Evolutionary conservation across 2,888 invertebrate species (phyloP).

Genomic region (Priapulus caudatus): DNA sequence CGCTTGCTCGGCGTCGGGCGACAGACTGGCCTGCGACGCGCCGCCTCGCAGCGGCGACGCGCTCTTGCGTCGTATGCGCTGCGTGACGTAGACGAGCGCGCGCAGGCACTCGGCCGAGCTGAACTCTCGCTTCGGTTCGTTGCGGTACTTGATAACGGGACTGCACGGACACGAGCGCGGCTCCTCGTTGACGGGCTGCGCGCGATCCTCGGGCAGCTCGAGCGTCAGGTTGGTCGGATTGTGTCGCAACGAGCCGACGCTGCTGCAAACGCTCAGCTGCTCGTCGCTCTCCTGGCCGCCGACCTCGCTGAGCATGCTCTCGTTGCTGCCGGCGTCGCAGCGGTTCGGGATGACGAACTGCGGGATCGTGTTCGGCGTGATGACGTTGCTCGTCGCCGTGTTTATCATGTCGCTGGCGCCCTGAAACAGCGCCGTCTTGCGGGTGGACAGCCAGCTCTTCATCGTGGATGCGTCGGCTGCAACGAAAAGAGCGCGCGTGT

Average conservation of each 20-base stretch:
- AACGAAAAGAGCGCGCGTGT: too few relatives aligned
- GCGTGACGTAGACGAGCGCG: not conserved
- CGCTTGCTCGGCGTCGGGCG: not conserved
- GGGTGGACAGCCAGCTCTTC: not conserved
- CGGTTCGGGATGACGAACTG: not conserved
- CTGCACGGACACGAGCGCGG: not conserved
- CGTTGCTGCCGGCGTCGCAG: not conserved
- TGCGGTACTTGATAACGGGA: not conserved
- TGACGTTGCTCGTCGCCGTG: not conserved
- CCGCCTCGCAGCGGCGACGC: not conserved
- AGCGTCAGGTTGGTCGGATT: not conserved
- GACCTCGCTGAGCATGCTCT: not conserved
- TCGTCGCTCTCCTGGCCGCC: too few relatives aligned
- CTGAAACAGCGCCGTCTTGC: not conserved
- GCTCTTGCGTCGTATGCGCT: not conserved
- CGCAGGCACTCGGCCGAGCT: not conserved
- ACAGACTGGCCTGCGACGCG: not conserved
- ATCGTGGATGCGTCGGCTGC: too few relatives aligned
- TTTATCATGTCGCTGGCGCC: not conserved
- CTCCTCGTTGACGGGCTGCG: not conserved
- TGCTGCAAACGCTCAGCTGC: not conserved
- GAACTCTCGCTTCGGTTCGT: too few relatives aligned
- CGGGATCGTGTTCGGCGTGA: not conserved
- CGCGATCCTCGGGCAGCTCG: not conserved
- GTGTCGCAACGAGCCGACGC: too few relatives aligned